Conservation (phyloP, 2,113 vertebrate species). For the Gallinago media region DNA sequence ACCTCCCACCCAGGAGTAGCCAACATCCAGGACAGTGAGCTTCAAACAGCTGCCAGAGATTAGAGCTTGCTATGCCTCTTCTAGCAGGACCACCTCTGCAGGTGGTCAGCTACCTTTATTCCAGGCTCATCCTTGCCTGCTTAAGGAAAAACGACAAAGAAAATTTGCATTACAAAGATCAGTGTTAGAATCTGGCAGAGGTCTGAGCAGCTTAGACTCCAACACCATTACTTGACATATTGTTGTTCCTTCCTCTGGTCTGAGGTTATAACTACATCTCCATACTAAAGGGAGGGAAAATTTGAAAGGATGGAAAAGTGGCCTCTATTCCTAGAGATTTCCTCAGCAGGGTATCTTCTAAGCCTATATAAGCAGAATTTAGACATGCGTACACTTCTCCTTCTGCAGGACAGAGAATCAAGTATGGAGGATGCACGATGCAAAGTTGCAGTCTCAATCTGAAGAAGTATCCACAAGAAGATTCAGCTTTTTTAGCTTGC, state of each 20-base stretch:
- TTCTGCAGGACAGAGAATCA: neutral
- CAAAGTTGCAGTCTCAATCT: neutral
- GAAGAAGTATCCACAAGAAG: neutral
- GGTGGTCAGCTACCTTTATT: neutral
- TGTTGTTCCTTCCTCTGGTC: neutral
- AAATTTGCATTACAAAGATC: neutral
- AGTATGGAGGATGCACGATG: neutral
- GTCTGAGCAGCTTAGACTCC: neutral
- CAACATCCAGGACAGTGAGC: neutral
- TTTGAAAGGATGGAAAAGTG: neutral
- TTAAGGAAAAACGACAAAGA: neutral
- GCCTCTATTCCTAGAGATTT: neutral
- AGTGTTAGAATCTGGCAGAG: neutral
- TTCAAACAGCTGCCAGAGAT: neutral
- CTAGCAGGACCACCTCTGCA: neutral
- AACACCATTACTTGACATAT: neutral
- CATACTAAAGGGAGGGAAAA: neutral
- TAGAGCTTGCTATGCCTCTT: neutral
- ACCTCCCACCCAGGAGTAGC: neutral
- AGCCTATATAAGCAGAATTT: neutral
- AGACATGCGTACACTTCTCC: fast-evolving
- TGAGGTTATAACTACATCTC: neutral
- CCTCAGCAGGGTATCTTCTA: neutral
- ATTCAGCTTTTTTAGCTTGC: neutral
- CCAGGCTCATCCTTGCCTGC: neutral